Evolutionary conservation across 2,888 invertebrate species (phyloP), one percentile per base, ranked within the genome.

Genomic region (Lacanobia wlatinum): DNA sequence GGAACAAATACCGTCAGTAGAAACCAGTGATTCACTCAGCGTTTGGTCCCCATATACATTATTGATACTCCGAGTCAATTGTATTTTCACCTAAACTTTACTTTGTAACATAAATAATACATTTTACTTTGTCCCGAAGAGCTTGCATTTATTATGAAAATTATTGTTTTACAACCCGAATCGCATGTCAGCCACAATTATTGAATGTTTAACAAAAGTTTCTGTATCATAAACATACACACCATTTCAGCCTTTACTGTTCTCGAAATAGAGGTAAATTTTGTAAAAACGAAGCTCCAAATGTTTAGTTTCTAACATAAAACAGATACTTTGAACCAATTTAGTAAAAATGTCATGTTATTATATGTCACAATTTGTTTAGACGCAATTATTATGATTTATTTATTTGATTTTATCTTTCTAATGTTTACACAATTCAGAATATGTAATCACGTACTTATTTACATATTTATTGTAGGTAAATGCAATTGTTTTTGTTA

Each of bases 101-200:
- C 10, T 59, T 38, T 59, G 34, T 68, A 40, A 10, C 46, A 50
- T 76, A 59, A 62, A 73, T 82, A 79, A 68, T 75, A 73, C 23
- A 63, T 69, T 76, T 53, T 43, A 77, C 73, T 80, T 70, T 53
- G 67, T 61, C 50, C 21, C 38, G 1, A 76, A 76, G 71, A 71
- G 43, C 58, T 61, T 12, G 61, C 40, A 70, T 80, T 80, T 79
- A 78, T 80, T 80, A 78, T 76, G 65, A 76, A 86, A 85, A 83
- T 79, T 80, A 74, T 78, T 76, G 76, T 77, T 86, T 82, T 59
- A 73, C 67, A 72, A 38, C 48, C 34, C 18, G 28, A 66, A 77
- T 84, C 73, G 84, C 78, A 80, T 83, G 80, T 78, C 72, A 28
- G 58, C 23, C 28, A 67, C 70, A 70, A 84, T 81, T 82, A 82